These are phyloP conservation scores for Trinectes maculatus DNA, from an alignment of 2,113 vertebrate genomes.

Conservation along the genomic window DNA sequence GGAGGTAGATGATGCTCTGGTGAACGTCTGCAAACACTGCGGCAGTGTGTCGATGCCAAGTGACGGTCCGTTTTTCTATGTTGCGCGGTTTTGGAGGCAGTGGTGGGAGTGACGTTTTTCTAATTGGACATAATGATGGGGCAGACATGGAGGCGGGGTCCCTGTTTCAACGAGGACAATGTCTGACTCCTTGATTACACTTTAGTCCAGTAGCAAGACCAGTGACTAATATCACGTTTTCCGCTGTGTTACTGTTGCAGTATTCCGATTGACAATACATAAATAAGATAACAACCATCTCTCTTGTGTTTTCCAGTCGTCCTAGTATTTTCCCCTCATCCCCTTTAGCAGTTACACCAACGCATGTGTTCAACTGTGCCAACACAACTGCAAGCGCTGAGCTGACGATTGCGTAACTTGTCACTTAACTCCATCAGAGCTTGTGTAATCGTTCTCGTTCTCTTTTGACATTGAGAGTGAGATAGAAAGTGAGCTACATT, in stretches of 20 bases:
- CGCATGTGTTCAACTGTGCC: too few relatives aligned
- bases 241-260: too few relatives aligned
- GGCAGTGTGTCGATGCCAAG: constrained; percentile 57
- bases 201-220: background rate
- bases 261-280: too few relatives aligned
- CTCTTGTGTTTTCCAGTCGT: too few relatives aligned
- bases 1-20: constrained; percentile 50
- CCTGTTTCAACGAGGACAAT: constrained; percentile 5
- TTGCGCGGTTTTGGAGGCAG: constrained; percentile 41
- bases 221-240: background rate
- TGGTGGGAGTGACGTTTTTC: constrained; percentile 51
- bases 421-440: background rate
- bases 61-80: constrained; percentile 75
- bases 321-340: too few relatives aligned
- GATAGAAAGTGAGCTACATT: constrained; percentile 4
- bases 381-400: background rate
- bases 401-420: too few relatives aligned
- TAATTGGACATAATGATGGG: constrained; percentile 77
- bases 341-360: too few relatives aligned
- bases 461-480: too few relatives aligned
- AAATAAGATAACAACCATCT: background rate
- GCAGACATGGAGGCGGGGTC: constrained; percentile 17
- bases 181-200: background rate
- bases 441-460: constrained; percentile 10
- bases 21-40: constrained; percentile 56